Evolutionary conservation across 2,888 invertebrate species (phyloP), one percentile per base, ranked within the genome.

Genomic region (Malacosoma neustria): DNA sequence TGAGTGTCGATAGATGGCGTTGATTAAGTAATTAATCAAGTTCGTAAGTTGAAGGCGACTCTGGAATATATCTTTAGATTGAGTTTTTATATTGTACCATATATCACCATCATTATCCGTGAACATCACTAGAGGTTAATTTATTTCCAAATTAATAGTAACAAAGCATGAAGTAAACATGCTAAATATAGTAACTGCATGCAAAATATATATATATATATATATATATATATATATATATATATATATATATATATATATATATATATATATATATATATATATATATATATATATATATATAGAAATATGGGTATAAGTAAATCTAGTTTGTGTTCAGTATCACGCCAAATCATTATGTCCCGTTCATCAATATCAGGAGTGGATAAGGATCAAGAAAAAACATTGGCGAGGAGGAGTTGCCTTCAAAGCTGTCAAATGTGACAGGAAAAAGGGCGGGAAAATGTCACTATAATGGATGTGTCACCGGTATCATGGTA

Each of bases 391-490:
- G 60, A 64, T 65, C 60, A 56, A 55, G 58, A 57, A 55, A 77
- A 80, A 81, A 79, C 74, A 75, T 72, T 72, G 71, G 65, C 57
- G 64, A 70, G 67, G 72, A 73, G 74, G 77, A 81, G 79, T 77
- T 70, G 72, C 72, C 81, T 81, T 79, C 76, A 74, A 80, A 84
- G 62, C 74, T 84, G 82, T 82, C 84, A 85, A 76, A 82, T 60
- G 67, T 77, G 82, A 80, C 80, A 77, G 77, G 69, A 74, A 84
- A 85, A 81, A 81, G 80, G 84, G 79, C 76, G 81, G 77, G 61
- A 74, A 79, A 80, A 74, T 74, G 80, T 77, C 82, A 72, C 69
- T 72, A 72, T 84, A 85, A 84, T 85, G 82, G 84, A 85, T 81
- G 79, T 84, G 84, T 85, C 84, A 82, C 70, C 71, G 71, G 64